Conservation (phyloP, 2,113 vertebrate genomes). For the Piprites chloris region DNA sequence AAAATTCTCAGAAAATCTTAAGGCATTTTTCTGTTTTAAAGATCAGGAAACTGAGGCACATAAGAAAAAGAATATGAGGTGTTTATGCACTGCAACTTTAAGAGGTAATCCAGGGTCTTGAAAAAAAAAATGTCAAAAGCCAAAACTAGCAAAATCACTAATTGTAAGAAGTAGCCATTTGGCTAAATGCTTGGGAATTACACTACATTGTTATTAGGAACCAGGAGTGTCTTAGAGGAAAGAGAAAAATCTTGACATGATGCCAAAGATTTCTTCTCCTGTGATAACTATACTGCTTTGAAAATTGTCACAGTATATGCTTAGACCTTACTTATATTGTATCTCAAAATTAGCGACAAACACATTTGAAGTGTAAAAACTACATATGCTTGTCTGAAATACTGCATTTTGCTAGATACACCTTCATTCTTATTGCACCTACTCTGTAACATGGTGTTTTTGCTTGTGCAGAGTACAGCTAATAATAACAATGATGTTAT, state of each 20-base stretch:
- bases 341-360: background rate
- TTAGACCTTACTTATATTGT: background rate
- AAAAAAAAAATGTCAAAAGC: background rate
- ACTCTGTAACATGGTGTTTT: background rate
- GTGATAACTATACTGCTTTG: background rate
- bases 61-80: background rate
- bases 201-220: background rate
- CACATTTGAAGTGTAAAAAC: background rate
- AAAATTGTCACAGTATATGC: background rate
- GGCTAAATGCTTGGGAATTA: background rate
- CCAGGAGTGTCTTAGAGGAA: fast-evolving
- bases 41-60: background rate
- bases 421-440: background rate
- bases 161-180: background rate
- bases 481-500: background rate
- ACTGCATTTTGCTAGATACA: background rate
- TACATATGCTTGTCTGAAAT: background rate
- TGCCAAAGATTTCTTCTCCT: background rate
- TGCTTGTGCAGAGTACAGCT: background rate
- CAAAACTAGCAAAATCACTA: background rate
- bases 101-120: background rate
- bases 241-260: background rate
- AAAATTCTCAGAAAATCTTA: background rate
- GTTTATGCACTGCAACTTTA: background rate
- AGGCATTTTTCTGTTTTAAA: background rate